phyloP scores from a whole-genome alignment of 2,888 invertebrate species.

The Lasioglossum leucozonium region DNA sequence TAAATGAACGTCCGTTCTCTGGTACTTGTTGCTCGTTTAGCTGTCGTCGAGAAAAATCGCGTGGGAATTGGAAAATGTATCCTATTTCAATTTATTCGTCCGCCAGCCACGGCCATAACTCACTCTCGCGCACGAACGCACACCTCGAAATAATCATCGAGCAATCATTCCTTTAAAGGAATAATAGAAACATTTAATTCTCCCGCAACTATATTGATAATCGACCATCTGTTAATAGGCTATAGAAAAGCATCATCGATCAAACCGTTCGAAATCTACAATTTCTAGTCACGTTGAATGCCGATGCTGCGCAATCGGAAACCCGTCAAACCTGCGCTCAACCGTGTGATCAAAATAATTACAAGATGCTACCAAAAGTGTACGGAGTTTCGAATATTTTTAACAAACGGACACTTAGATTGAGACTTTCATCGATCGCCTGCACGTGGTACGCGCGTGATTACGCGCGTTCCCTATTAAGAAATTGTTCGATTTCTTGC shows the following conservation, averaged over 20 bases:
- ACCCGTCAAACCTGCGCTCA: not conserved
- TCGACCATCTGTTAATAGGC: not conserved
- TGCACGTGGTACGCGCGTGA: not conserved
- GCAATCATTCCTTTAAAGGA: not conserved
- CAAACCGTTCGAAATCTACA: not conserved
- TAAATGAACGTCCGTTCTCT: slow-evolving; percentile 5
- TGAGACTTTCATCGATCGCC: not conserved
- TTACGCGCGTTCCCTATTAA: not conserved
- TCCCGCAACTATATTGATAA: not conserved
- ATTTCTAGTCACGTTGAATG: not conserved
- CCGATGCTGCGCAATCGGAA: too few relatives aligned
- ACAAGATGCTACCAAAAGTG: not conserved
- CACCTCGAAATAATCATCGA: not conserved
- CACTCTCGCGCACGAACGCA: not conserved
- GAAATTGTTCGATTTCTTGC: not conserved
- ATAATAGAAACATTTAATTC: not conserved
- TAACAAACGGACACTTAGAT: not conserved
- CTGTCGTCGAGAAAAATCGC: not conserved
- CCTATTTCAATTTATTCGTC: slow-evolving; percentile 22
- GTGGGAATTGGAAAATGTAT: slow-evolving; percentile 39
- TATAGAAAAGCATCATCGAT: not conserved
- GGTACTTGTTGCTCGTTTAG: slow-evolving; percentile 18
- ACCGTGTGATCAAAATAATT: not conserved
- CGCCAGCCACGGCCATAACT: not conserved
- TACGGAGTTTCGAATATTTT: not conserved